Evolutionary conservation across 23 tunicate species (phyloP).

Genomic region (Styela clava): DNA sequence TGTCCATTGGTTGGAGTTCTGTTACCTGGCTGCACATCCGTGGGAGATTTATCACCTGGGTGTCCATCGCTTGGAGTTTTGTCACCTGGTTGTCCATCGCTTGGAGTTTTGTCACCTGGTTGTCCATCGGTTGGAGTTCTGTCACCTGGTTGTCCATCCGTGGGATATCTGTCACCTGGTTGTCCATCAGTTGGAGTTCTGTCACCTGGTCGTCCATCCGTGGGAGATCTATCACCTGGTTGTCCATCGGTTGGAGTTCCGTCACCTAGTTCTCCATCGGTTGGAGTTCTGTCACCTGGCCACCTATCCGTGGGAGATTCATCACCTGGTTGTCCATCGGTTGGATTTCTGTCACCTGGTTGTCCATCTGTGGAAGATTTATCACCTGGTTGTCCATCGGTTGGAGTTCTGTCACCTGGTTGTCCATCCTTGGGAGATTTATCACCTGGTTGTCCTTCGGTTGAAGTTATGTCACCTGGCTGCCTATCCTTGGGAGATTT

Average conservation of each 20-base stretch:
- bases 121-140: not conserved
- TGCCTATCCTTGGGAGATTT: not conserved
- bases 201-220: not conserved
- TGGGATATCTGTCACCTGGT: not conserved
- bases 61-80: not conserved
- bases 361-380: not conserved
- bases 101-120: not conserved
- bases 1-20: not conserved
- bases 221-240: not conserved
- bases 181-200: not conserved
- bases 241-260: not conserved
- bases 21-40: not conserved
- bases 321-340: not conserved
- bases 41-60: not conserved
- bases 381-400: no score
- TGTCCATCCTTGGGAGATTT: not conserved
- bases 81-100: no score
- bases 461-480: not conserved
- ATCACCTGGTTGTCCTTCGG: not conserved
- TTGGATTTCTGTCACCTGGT: conserved; percentile 5
- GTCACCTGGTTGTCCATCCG: not conserved
- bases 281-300: not conserved
- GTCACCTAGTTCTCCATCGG: not conserved
- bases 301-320: not conserved
- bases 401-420: not conserved